phyloP scores from a whole-genome alignment of 2,797 vertebrate species.

The Pogonophryne albipinna region DNA sequence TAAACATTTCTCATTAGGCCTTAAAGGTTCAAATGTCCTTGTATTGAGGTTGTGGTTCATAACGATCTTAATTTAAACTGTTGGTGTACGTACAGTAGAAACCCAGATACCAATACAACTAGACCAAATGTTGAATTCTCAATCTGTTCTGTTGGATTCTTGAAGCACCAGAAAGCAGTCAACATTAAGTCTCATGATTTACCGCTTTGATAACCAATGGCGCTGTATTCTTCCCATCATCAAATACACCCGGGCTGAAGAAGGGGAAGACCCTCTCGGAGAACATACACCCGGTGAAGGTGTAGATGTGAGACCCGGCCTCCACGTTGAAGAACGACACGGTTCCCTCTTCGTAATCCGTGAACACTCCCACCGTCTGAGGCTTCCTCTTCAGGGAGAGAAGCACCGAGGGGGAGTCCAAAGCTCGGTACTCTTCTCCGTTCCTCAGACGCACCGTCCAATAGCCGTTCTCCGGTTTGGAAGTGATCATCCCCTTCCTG shows the following conservation, averaged over 20 bases:
- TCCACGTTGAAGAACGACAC: slow-evolving; percentile 80
- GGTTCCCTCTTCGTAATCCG: slow-evolving; percentile 71
- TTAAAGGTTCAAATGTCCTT: neutral
- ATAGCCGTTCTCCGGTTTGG: slow-evolving; percentile 80
- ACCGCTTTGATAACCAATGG: slow-evolving; percentile 70
- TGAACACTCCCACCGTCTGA: slow-evolving; percentile 73
- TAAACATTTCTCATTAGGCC: neutral
- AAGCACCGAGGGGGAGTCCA: slow-evolving; percentile 70
- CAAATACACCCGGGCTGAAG: slow-evolving; percentile 78
- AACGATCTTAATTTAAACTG: neutral
- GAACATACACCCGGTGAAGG: slow-evolving; percentile 75
- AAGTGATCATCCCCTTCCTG: slow-evolving; percentile 85
- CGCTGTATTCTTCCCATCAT: slow-evolving; percentile 73
- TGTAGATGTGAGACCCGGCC: slow-evolving; percentile 72
- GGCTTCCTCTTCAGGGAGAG: slow-evolving; percentile 64
- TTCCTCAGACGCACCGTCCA: slow-evolving; percentile 81
- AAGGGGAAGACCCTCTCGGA: slow-evolving; percentile 74
- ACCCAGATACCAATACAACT: neutral
- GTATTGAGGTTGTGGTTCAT: too few relatives aligned
- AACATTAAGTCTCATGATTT: neutral
- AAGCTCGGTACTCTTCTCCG: slow-evolving; percentile 76
- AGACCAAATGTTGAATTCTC: neutral
- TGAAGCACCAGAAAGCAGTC: neutral
- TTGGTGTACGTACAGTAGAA: neutral
- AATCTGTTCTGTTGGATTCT: neutral